phyloP scores from a whole-genome alignment of 2,888 invertebrate species.

The Pristionchus exspectatus region DNA sequence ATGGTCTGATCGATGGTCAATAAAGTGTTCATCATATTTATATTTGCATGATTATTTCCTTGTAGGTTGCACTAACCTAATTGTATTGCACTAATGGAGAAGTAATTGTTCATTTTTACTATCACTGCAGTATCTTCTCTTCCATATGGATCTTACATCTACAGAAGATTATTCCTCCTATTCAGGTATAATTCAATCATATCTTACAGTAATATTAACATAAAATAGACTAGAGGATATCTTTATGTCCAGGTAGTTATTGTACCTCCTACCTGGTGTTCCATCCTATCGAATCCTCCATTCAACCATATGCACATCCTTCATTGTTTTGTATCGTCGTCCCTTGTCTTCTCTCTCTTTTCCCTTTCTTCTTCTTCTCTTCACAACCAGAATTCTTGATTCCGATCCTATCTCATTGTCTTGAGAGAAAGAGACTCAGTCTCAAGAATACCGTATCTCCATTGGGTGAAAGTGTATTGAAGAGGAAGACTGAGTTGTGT shows the following conservation, averaged over 20 bases:
- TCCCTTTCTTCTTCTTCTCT: not conserved
- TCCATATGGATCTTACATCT: no score
- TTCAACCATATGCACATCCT: slow-evolving; percentile 37
- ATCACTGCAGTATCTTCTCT: no score
- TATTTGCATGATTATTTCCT: not conserved
- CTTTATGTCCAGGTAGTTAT: no score
- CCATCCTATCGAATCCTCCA: not conserved
- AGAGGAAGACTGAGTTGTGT: not conserved
- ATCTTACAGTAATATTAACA: no score
- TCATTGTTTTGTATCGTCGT: not conserved
- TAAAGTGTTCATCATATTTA: not conserved
- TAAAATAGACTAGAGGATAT: no score
- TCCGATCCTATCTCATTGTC: not conserved
- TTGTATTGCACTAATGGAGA: not conserved
- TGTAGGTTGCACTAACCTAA: slow-evolving; percentile 16
- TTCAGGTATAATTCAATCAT: no score
- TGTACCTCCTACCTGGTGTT: no score
- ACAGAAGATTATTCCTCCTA: no score
- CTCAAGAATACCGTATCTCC: not conserved
- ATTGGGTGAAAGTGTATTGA: not conserved
- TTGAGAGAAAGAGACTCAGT: not conserved
- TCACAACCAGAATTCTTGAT: slow-evolving; percentile 23
- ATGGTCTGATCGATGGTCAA: not conserved
- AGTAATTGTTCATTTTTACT: no score
- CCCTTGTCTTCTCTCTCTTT: not conserved